A percentile compares a stretch with the other conserved stretches of the same genome.
These are phyloP conservation scores for Pristionchus arcanus DNA, from an alignment of 2,888 invertebrate genomes.

Conservation along the genomic window DNA sequence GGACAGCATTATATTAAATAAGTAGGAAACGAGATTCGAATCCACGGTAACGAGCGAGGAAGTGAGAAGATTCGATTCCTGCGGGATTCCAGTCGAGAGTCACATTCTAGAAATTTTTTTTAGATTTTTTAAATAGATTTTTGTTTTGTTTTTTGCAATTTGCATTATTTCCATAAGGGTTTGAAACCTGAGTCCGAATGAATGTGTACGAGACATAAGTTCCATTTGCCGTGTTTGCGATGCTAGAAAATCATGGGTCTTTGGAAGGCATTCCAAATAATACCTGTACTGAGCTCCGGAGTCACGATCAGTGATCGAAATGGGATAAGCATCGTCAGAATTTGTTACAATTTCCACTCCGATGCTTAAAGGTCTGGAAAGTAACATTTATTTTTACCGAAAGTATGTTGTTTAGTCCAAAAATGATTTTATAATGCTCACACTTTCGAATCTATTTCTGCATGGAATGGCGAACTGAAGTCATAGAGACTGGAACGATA, in stretches of 20 bases:
- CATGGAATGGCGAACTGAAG: not conserved
- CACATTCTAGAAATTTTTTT: not conserved
- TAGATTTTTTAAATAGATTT: too few relatives aligned
- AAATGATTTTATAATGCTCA: not conserved
- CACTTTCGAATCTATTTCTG: not conserved
- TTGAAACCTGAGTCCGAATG: not conserved
- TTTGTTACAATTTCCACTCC: not conserved
- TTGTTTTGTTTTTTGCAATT: too few relatives aligned
- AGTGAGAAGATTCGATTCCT: not conserved
- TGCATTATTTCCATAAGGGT: too few relatives aligned
- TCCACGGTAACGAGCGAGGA: conserved; percentile 11
- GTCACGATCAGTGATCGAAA: not conserved
- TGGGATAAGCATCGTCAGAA: not conserved
- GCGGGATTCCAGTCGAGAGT: not conserved
- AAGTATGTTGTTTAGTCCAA: not conserved
- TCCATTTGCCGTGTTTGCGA: not conserved
- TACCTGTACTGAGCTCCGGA: conserved; percentile 1
- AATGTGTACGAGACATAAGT: not conserved
- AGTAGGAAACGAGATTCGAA: not conserved
- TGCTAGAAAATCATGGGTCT: not conserved
- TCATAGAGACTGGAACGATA: conserved; percentile 21
- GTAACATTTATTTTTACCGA: not conserved
- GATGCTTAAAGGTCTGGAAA: not conserved
- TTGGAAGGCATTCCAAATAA: not conserved
- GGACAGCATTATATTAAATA: not conserved